Conservation (phyloP, 2,113 vertebrate species). For the Menidia beryllina region DNA sequence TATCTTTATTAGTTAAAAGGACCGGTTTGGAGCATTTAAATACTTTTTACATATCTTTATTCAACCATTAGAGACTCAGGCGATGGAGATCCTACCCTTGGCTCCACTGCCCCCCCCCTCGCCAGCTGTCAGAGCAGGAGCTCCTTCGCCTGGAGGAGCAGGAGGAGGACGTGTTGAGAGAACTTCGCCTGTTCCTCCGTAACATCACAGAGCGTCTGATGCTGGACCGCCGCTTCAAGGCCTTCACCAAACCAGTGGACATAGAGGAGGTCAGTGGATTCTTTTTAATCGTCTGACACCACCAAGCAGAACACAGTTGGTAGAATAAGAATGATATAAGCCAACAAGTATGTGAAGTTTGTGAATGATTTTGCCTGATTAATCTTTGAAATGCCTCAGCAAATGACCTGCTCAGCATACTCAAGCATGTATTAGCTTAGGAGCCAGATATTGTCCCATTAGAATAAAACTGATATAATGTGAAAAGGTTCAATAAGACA, state of each 20-base stretch:
- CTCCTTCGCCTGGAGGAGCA: slow-evolving; percentile 80
- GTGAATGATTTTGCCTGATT: not conserved
- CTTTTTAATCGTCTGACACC: not conserved
- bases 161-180: slow-evolving; percentile 87
- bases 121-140: slow-evolving; percentile 79
- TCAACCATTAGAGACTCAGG: slow-evolving; percentile 74
- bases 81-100: slow-evolving; percentile 85
- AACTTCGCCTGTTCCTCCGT: slow-evolving; percentile 88
- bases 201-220: slow-evolving; percentile 85
- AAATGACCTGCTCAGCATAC: too few species aligned
- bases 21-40: not conserved
- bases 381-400: not conserved
- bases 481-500: too few species aligned
- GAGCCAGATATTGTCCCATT: too few species aligned
- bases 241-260: slow-evolving; percentile 88
- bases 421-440: too few species aligned
- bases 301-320: not conserved
- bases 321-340: not conserved
- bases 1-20: not conserved
- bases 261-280: slow-evolving; percentile 71
- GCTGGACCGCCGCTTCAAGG: slow-evolving; percentile 87
- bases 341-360: not conserved
- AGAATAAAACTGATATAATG: too few species aligned
- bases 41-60: not conserved
- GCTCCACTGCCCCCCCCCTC: slow-evolving; percentile 82